Percentiles rank a stretch among this genome's conserved stretches.
phyloP scores from a whole-genome alignment of 2,113 vertebrate species.

The Hippocampus mohnikei region DNA sequence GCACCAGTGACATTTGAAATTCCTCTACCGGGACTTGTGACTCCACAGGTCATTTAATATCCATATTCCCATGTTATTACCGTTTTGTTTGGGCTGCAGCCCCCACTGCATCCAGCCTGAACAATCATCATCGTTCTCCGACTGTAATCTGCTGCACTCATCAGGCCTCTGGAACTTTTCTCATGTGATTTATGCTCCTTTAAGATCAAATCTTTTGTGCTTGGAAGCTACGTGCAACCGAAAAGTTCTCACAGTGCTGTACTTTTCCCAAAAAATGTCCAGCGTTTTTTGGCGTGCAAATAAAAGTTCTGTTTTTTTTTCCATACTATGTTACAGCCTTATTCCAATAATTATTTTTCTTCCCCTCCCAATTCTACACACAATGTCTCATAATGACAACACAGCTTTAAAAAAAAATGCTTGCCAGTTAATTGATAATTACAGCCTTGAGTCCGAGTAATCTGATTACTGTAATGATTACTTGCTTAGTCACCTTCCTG shows the following conservation, averaged over 20 bases:
- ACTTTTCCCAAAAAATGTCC: background rate
- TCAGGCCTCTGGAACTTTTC: constrained; percentile 38
- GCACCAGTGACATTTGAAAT: constrained; percentile 55
- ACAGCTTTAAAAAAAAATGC: too few species aligned
- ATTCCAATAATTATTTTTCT: too few species aligned
- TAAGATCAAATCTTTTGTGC: background rate
- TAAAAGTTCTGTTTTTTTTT: too few species aligned
- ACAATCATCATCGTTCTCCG: constrained; percentile 10
- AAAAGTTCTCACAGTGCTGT: background rate
- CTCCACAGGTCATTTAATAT: constrained; percentile 52
- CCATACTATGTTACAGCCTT: too few species aligned
- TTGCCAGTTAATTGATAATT: too few species aligned
- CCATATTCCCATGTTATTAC: constrained; percentile 38
- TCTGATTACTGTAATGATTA: too few species aligned
- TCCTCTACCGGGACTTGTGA: constrained; percentile 46
- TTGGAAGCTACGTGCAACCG: background rate
- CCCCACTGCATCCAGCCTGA: constrained; percentile 13
- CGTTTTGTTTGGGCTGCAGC: constrained; percentile 23
- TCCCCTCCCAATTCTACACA: background rate
- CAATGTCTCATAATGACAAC: background rate
- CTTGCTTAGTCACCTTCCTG: too few species aligned
- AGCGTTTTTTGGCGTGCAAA: too few species aligned
- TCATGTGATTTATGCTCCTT: constrained; percentile 30
- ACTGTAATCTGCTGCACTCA: constrained; percentile 62
- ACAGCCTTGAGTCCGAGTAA: too few species aligned